A percentile compares a stretch with the other conserved stretches of the same genome.
Evolutionary conservation across 1,140 invertebrate species (phyloP).

Genomic region (Ooceraea biroi): DNA sequence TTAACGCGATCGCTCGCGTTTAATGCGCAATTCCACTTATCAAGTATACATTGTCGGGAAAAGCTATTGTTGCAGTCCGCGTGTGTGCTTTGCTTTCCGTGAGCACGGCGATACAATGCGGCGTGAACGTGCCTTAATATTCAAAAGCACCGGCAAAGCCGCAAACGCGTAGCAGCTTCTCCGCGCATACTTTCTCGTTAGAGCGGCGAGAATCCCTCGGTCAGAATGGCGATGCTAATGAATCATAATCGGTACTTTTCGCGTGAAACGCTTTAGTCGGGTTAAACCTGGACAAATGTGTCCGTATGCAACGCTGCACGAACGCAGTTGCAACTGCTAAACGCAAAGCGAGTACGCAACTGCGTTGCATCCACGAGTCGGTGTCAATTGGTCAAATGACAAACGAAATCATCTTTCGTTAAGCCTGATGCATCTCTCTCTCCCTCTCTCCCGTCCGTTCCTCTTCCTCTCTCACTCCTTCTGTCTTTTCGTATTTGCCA

Average conservation of each 20-base stretch:
- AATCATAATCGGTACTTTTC: conserved; percentile 71
- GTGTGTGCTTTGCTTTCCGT: not conserved
- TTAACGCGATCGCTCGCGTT: conserved; percentile 25
- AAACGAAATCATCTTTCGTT: conserved; percentile 55
- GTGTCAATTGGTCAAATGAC: conserved; percentile 56
- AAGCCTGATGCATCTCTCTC: conserved; percentile 29
- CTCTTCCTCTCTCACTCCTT: not conserved
- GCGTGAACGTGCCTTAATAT: conserved; percentile 12
- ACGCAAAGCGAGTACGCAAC: not conserved
- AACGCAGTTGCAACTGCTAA: conserved; percentile 1
- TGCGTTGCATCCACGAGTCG: not conserved
- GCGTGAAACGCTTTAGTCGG: conserved; percentile 62
- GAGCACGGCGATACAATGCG: conserved; percentile 16
- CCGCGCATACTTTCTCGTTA: conserved; percentile 62
- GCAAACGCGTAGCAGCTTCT: conserved; percentile 9
- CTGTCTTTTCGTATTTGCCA: not conserved
- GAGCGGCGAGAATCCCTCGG: conserved; percentile 50
- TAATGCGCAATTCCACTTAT: conserved; percentile 19
- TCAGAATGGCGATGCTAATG: conserved; percentile 62
- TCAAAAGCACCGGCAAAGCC: conserved; percentile 3
- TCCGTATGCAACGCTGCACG: conserved; percentile 9
- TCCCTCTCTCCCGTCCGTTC: not conserved
- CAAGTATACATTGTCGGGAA: conserved; percentile 12
- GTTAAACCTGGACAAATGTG: conserved; percentile 58
- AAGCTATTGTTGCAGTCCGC: not conserved